Evolutionary conservation across 1,140 invertebrate genomes (phyloP), one percentile per base, ranked within the genome.

Genomic region (Drosophila setifemur): DNA sequence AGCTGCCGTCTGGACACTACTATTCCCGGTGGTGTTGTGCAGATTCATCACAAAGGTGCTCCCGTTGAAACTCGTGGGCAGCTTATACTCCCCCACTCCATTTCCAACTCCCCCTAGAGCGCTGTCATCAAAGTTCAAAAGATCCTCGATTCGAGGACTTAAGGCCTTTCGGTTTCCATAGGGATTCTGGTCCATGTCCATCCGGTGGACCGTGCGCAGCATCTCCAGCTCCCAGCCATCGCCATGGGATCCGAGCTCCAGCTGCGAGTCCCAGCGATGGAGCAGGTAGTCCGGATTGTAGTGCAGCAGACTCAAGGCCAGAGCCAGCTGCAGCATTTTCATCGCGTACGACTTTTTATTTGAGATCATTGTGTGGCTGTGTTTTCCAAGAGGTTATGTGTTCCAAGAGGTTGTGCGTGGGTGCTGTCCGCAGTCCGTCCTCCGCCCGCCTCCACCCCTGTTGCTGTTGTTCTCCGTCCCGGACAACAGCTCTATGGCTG

Each of bases 311-410:
- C 95, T 96, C 18, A 96, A 91, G 37, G 96, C 90, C 66, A 96
- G 89, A 12, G 95, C 95, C 19, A 96, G 90, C 78, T 96, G 94
- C 12, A 96, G 90, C 58, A 96, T 91, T 90, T 96, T 95, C 87
- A 96, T 95, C 9, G 93, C 91, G 52, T 94, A 94, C 9, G 94
- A 90, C 90, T 95, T 95, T 88, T 95, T 95, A 45, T 94, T 90
- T 72, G 92, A 93, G 89, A 94, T 90, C 94, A 95, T 94, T 73
- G 69, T 89, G 60, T 28, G 31, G 58, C 35, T 43, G 42, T 37
- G 50, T n/a, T 14, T 45, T n/a, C n/a, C n/a, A n/a, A n/a, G 23
- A 14, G 12, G 4, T 67, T 16, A n/a, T 45, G 23, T n/a, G 23
- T n/a, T 39, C 9, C 23, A 12, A 53, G 69, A 67, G 53, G 63